A percentile compares a stretch with the other conserved stretches of the same genome.
Evolutionary conservation across 1,140 invertebrate species (phyloP).

Genomic region (Halotydeus destructor): DNA sequence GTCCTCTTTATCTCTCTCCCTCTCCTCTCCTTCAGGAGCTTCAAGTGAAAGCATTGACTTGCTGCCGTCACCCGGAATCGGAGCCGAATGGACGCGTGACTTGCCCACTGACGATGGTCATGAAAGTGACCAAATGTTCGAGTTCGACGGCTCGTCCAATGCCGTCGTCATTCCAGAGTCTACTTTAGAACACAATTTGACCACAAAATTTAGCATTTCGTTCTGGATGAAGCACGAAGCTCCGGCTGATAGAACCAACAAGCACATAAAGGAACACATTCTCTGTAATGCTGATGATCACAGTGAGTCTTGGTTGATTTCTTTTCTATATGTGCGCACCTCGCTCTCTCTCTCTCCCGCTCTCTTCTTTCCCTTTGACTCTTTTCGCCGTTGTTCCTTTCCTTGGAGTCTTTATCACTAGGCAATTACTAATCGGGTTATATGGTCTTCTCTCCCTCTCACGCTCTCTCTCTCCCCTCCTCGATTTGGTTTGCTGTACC

Average conservation of each 20-base stretch:
- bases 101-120: conserved; percentile 71
- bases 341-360: background rate
- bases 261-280: conserved; percentile 80
- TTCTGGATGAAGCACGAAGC: conserved; percentile 77
- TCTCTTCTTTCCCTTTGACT: too few species aligned
- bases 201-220: conserved; percentile 60
- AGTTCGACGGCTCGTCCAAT: conserved; percentile 68
- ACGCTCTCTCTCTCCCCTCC: background rate
- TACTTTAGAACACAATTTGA: conserved; percentile 36
- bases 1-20: too few species aligned
- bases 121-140: conserved; percentile 73
- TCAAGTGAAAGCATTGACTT: conserved; percentile 49
- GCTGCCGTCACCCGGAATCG: conserved; percentile 55
- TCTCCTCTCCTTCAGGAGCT: conserved; percentile 41
- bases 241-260: conserved; percentile 40
- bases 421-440: too few species aligned
- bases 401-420: too few species aligned
- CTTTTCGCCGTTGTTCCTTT: too few species aligned
- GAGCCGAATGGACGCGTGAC: conserved; percentile 59
- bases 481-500: too few species aligned
- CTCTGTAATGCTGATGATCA: conserved; percentile 89
- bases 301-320: conserved; percentile 38
- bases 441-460: background rate
- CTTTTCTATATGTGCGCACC: too few species aligned
- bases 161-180: conserved; percentile 56